Base-by-base conservation (phyloP, 2,113 vertebrate genomes). In the Nansenia antarctica region DNA sequence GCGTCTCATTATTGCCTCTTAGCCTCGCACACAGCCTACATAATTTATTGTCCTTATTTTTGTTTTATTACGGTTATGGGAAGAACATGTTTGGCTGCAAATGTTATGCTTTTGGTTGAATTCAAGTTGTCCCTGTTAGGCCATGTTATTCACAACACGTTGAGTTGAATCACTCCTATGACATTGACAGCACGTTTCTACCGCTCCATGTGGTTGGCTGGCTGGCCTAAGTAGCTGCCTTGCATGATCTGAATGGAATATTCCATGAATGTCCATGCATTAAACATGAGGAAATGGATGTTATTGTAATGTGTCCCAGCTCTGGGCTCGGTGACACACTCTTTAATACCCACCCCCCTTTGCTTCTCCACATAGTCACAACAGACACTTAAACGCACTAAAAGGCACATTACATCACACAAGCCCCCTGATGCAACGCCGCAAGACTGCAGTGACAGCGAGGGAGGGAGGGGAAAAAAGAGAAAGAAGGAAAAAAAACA, bases 181-280 rank as follows among this genome's bases (percentile, higher is more conserved):
- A 61, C 65, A 68, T 9, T 65, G 68, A 78, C 69, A 67, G 62
- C 63, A 70, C 69, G 65, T 68, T 69, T 67, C 59, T 73, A 70
- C 67, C 27, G 29, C 60, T 61, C 54, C 47, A 39, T 82, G 64
- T 64, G 69, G 80, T 67, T 58, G 70, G 57, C 70, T 68, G 67
- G 29, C 65, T 60, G 62, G 42, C 47, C 57, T 49, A 8, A 49
- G 45, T 20, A 20, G 39, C 55, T 68, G 65, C 75, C 57, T 6
- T 70, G 74, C 52, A 83, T 87, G 83, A 82, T 80, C 72, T 59
- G 42, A 72, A 76, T 69, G 74, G 62, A 85, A 81, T 75, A 68
- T 77, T 82, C 77, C 12, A 12, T 86, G 84, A 83, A 73, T 74
- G 78, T 60, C 55, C 76, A 85, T 88, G 77, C 76, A 87, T 85